Conservation (phyloP, 2,113 vertebrate genomes). For the Gopherus flavomarginatus region DNA sequence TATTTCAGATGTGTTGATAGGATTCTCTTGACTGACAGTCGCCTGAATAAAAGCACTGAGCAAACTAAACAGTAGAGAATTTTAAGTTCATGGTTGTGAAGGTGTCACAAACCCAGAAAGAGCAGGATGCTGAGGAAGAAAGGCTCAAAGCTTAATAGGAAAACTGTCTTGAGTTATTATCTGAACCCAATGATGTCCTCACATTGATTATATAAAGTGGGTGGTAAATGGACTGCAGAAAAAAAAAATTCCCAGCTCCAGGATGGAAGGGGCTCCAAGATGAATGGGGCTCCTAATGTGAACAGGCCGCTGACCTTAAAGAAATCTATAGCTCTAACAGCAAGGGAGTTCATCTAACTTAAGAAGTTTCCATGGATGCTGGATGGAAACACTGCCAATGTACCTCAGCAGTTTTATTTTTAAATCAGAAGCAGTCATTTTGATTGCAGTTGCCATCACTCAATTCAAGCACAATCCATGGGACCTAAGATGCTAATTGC, state of each 20-base stretch:
- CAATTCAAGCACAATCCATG: fast-evolving
- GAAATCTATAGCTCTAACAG: conserved; percentile 24
- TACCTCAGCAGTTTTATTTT: conserved; percentile 34
- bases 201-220: not conserved
- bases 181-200: conserved; percentile 28
- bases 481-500: not conserved
- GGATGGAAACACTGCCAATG: not conserved
- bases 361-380: conserved; percentile 19
- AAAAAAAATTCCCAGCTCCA: not conserved
- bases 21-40: conserved; percentile 41
- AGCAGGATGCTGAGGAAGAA: not conserved
- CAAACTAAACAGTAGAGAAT: not conserved
- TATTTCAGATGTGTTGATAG: conserved; percentile 21
- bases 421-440: conserved; percentile 45
- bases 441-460: not conserved
- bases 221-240: not conserved
- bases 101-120: not conserved
- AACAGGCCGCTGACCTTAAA: conserved; percentile 63
- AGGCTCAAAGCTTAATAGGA: conserved; percentile 17
- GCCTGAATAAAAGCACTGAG: conserved; percentile 26
- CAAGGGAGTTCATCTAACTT: conserved; percentile 54
- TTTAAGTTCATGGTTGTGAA: not conserved
- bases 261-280: conserved; percentile 33
- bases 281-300: conserved; percentile 50
- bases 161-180: conserved; percentile 40